These are phyloP conservation scores for Brachypalpus laphriformis DNA, from an alignment of 2,888 invertebrate species.

Conservation along the genomic window DNA sequence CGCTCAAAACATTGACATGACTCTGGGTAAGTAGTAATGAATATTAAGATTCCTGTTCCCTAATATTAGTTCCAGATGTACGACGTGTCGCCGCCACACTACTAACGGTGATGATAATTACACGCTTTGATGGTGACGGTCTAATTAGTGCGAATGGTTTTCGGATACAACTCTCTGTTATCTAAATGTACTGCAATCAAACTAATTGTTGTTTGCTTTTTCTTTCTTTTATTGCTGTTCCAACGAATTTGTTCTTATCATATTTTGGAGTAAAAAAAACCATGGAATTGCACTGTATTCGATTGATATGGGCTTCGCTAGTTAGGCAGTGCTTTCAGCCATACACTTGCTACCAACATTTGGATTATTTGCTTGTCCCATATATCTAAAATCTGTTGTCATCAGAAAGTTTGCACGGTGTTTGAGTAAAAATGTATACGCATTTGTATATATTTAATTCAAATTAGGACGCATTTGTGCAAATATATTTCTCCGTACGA, in stretches of 20 bases:
- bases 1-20: constrained; percentile 91
- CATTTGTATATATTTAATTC: not conserved
- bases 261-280: not conserved
- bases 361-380: too few species aligned
- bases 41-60: not conserved
- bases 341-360: too few species aligned
- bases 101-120: constrained; percentile 11
- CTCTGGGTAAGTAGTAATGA: constrained; percentile 87
- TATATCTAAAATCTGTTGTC: too few species aligned
- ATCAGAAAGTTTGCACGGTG: too few species aligned
- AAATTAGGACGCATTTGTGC: not conserved
- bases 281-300: not conserved
- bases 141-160: constrained; percentile 33
- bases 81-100: constrained; percentile 77
- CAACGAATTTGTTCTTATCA: not conserved
- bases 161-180: constrained; percentile 4
- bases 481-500: too few species aligned
- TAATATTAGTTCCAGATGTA: constrained; percentile 26
- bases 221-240: not conserved
- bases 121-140: constrained; percentile 21
- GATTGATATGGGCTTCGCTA: not conserved
- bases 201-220: not conserved
- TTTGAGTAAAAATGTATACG: too few species aligned
- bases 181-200: constrained; percentile 7
- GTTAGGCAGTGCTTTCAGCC: too few species aligned